Evolutionary conservation across 2,888 invertebrate genomes (phyloP), one percentile per base, ranked within the genome.

Genomic region (Rotaria socialis): DNA sequence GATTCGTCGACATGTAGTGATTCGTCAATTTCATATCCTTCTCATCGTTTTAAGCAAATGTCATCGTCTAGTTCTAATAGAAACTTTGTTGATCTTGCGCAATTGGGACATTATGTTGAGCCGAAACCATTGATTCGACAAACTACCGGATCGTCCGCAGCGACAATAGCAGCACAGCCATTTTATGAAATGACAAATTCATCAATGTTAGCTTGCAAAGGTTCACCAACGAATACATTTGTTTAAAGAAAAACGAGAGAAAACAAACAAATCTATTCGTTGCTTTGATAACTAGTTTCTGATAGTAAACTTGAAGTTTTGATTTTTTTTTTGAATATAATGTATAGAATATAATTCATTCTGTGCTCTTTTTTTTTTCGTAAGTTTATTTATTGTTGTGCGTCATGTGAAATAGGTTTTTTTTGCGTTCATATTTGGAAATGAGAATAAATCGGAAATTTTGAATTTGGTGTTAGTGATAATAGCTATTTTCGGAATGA

Each of bases 21-120:
- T 14, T 80, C 80, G 11, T 80, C 80, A 24, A n/a, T 80, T n/a
- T 47, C 47, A 16, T 43, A 80, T 80, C 80, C 24, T n/a, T 80
- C 43, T 24, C 47, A 47, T 80, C 80, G 19, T 14, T 47, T 47
- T 11, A 80, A 80, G 47, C 80, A 80, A n/a, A 47, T 47, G 8
- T 41, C 43, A 7, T 43, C 41, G 47, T 22, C 41, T 35, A 43
- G 22, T 24, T 4, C 24, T 5, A 80, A 80, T 47, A 24, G 47
- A n/a, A 24, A 43, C n/a, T 80, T 80, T 80, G 80, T 80, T 47
- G 43, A 43, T 47, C 47, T 80, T 14, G 80, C 47, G 19, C 80
- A 80, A 80, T 80, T 80, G 47, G 80, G 80, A 47, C 80, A 80
- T 47, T 80, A 80, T n/a, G 80, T 80, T 80, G 80, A 80, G 47